Base-by-base conservation (phyloP, 2,113 vertebrate genomes). In the Pavo muticus region DNA sequence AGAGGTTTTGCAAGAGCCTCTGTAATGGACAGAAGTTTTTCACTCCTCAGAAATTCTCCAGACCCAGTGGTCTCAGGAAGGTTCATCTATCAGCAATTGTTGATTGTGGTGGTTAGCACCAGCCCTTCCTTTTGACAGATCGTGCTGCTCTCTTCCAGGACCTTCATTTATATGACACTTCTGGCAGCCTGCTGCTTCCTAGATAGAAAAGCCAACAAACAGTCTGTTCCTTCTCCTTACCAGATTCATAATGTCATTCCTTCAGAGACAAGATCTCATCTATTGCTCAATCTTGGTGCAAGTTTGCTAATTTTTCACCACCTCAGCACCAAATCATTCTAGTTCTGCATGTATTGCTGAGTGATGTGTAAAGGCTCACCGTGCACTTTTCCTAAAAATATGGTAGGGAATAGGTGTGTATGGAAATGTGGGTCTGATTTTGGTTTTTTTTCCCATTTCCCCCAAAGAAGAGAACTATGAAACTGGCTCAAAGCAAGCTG, bases 131-230 rank as follows among this genome's bases (percentile, higher is more conserved):
- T 90, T 47, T 68, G 64, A 93, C 84, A 86, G 76, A 74, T 63
- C 0, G 0, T 77, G 79, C 80, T 91, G 1, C 21, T 88, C 65
- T 68, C 69, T 94, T 94, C 94, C 92, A 96, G 83, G 64, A 60
- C 39, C 84, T 93, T 81, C 83, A 93, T 90, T 91, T 91, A 56
- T 73, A 74, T 63, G 79, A 80, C 37, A 14, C n/a, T 94, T 40
- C 65, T 95, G 95, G 75, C 85, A 93, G 68, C n/a, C 82, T 94
- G 72, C 42, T 86, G 64, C 83, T 93, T 95, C 88, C 93, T 80
- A 77, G 68, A 77, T 4, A 67, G 88, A 91, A 88, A 94, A 86
- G 78, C 88, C 75, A 65, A 50, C 37, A 63, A 87, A 54, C 74
- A 88, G 48, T 45, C 85, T 86, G 79, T 61, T 94, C 39, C 83